Evolutionary conservation across 2,113 vertebrate species (phyloP), one percentile per base, ranked within the genome.

Genomic region (Speoplatyrhinus poulsoni): DNA sequence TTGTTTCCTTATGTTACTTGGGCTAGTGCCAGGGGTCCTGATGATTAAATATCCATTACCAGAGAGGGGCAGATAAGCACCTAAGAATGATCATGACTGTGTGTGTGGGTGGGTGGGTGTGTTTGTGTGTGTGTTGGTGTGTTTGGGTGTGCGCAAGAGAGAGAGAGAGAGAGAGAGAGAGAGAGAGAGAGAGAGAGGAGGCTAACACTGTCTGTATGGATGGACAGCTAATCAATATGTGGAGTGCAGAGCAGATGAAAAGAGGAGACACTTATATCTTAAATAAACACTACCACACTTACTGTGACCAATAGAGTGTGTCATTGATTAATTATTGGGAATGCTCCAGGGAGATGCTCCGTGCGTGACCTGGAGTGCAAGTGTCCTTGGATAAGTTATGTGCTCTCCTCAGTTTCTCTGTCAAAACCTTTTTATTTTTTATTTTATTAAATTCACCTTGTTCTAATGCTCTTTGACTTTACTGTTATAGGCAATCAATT

Each of bases 221-320:
- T 72, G 69, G 73, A 80, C 61, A 71, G 58, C 61, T 75, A 77
- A 87, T 88, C 82, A 76, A 87, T 83, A 74, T 55, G 52, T 32
- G 36, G 66, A 82, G 76, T 56, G 60, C 66, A 68, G 64, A 75
- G 76, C 70, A 78, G 74, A 78, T 79, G 67, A 75, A 55, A 54
- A 75, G 41, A 75, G 67, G 77, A 81, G 84, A 84, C 75, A 76
- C 49, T 81, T 46, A 78, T 86, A 84, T 84, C 65, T 77, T 77
- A 73, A 66, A 82, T 84, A 79, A 83, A 80, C 65, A 74, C 75
- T 46, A 55, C 65, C 46, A 17, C 58, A 57, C 71, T 75, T 68
- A 82, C 72, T 83, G 82, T 67, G 68, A 79, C 80, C 79, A 85
- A 81, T 77, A 83, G 84, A 85, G 82, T 82, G 85, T 79, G 79